Base-by-base conservation (phyloP, 1,140 invertebrate species). In the Neuroterus valhalla region DNA sequence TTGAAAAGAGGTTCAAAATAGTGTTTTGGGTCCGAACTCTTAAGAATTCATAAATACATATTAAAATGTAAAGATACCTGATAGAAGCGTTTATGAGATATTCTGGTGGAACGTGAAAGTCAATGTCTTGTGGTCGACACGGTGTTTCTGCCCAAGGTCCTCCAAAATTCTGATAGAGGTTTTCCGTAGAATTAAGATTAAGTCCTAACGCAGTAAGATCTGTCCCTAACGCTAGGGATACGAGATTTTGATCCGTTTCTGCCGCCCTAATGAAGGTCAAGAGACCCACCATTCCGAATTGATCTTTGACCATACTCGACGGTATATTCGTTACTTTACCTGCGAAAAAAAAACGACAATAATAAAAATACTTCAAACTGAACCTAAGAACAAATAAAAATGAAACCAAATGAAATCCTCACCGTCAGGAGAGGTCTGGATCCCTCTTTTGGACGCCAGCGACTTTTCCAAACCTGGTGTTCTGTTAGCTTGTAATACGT, bases 251-350 rank as follows among this genome's bases (percentile, higher is more conserved):
- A 91, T 99, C 97, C 21, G 96, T 97, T 91, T 99, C 98, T 55
- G 98, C 97, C 75, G 97, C 97, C 87, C 98, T 93, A 78, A 99
- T 98, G 90, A 99, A 99, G 71, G 98, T 98, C 86, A 99, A 91
- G 70, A 99, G 92, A 43, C 98, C 98, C 75, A 99, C 97, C 92
- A 99, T 99, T 77, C 98, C 98, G 91, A 99, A 99, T 91, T 99
- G 98, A 91, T 99, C 99, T 80, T 96, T 97, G 72, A 99, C 97
- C 98, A 99, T 99, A 87, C 96, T 96, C 69, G 94, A 93, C 62
- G 98, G 98, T 92, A 99, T 99, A 91, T 99, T 98, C 84, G 97
- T 98, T 78, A 99, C 97, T 91, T 96, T 95, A 77, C 95, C 95
- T 96, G 83, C 19, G 89, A 82, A n/a, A 79, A 73, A 17, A 66